Percentiles rank a stretch among this genome's conserved stretches.
Conservation (phyloP, 2,888 invertebrate genomes). For the Glyphotaelius pellucidus region DNA sequence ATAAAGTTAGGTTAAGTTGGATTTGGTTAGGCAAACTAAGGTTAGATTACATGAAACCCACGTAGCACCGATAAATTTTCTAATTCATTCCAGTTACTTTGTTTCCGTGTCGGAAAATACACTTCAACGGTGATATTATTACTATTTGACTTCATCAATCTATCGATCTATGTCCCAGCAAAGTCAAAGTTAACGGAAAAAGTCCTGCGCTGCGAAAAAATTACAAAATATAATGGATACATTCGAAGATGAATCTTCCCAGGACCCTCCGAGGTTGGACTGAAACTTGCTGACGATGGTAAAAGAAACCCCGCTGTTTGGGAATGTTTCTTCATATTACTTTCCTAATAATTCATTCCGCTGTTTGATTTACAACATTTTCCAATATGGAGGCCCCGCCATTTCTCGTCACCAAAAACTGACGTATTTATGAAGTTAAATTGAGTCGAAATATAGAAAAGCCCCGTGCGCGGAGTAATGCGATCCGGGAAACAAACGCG, state of each 20-base stretch:
- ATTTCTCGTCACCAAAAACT: constrained; percentile 52
- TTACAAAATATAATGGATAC: constrained; percentile 7
- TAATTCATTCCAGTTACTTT: background rate
- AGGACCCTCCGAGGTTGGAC: constrained; percentile 14
- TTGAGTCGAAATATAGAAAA: constrained; percentile 47
- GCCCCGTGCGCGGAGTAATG: constrained; percentile 46
- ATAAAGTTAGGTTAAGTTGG: background rate
- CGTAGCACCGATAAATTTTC: too few species aligned
- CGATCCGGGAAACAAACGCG: constrained; percentile 46
- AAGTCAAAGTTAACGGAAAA: background rate
- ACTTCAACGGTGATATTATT: background rate
- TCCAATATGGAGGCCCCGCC: constrained; percentile 58
- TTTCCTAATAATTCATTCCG: constrained; percentile 65
- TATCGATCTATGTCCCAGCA: background rate
- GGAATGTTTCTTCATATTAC: constrained; percentile 60
- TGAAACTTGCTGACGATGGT: constrained; percentile 57
- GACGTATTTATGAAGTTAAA: constrained; percentile 57
- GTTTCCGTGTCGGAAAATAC: background rate
- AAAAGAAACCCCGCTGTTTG: background rate
- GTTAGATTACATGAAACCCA: too few species aligned
- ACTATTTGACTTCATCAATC: background rate
- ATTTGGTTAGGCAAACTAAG: too few species aligned
- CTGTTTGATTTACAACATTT: constrained; percentile 65
- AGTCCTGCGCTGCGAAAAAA: constrained; percentile 10
- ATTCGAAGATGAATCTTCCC: background rate